Evolutionary conservation across 2,113 vertebrate species (phyloP).

Genomic region (Grallaria varia): DNA sequence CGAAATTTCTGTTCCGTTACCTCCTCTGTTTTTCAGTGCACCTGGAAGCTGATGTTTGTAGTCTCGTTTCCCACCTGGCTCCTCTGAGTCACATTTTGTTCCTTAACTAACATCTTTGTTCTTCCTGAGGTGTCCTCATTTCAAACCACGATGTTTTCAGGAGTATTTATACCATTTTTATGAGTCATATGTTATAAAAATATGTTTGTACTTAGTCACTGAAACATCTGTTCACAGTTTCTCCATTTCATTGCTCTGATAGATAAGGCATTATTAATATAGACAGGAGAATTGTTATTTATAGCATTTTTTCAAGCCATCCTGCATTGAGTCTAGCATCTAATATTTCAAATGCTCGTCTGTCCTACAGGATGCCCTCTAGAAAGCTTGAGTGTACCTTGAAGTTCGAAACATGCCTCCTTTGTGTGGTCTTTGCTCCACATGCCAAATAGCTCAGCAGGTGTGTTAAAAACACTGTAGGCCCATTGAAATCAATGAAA

Average conservation of each 20-base stretch:
- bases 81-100: neutral
- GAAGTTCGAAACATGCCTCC: neutral
- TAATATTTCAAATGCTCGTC: neutral
- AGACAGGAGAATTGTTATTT: neutral
- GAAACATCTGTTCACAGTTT: neutral
- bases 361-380: neutral
- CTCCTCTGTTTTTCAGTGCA: neutral
- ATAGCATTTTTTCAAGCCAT: neutral
- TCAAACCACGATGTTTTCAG: neutral
- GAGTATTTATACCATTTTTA: neutral
- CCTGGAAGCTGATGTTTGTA: neutral
- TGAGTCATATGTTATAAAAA: neutral
- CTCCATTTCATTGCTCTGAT: neutral
- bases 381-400: neutral
- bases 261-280: neutral
- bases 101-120: neutral
- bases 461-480: neutral
- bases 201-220: neutral
- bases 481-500: neutral
- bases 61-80: neutral
- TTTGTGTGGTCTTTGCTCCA: neutral
- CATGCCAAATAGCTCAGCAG: neutral
- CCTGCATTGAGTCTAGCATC: neutral
- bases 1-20: neutral
- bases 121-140: neutral